Evolutionary conservation across 2,888 invertebrate species (phyloP).

Genomic region (Eretmocerus hayati): DNA sequence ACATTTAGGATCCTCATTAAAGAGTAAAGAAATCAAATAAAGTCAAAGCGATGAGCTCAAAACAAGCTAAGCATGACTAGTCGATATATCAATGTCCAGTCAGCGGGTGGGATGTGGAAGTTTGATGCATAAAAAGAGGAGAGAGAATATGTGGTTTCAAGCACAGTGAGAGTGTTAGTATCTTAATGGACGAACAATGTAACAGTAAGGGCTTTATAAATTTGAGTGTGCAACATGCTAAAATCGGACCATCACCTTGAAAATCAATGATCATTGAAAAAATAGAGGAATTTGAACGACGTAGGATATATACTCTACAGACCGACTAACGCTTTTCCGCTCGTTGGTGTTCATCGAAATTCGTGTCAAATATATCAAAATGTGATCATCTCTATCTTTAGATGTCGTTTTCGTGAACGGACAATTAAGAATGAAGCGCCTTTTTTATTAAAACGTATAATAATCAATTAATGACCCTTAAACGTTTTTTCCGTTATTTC

Average conservation of each 20-base stretch:
- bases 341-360: constrained; percentile 26
- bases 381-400: constrained; percentile 25
- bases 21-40: background rate
- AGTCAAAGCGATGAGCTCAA: constrained; percentile 3
- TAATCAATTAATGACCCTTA: constrained; percentile 23
- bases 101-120: constrained; percentile 7
- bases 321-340: constrained; percentile 21
- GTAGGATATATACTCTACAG: constrained; percentile 21
- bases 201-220: constrained; percentile 16
- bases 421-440: constrained; percentile 18
- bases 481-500: constrained; percentile 24
- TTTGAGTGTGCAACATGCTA: background rate
- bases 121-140: constrained; percentile 6
- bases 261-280: constrained; percentile 4
- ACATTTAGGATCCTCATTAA: background rate
- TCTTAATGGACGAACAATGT: no score
- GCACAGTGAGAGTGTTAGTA: constrained; percentile 19
- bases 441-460: constrained; percentile 20
- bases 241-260: constrained; percentile 1
- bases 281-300: constrained; percentile 15
- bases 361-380: constrained; percentile 27
- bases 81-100: constrained; percentile 21
- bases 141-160: constrained; percentile 7
- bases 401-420: constrained; percentile 14
- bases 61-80: constrained; percentile 18